Percentiles rank a stretch among this genome's conserved stretches.
phyloP scores from a whole-genome alignment of 2,797 vertebrate genomes.

The Microhierax caerulescens region DNA sequence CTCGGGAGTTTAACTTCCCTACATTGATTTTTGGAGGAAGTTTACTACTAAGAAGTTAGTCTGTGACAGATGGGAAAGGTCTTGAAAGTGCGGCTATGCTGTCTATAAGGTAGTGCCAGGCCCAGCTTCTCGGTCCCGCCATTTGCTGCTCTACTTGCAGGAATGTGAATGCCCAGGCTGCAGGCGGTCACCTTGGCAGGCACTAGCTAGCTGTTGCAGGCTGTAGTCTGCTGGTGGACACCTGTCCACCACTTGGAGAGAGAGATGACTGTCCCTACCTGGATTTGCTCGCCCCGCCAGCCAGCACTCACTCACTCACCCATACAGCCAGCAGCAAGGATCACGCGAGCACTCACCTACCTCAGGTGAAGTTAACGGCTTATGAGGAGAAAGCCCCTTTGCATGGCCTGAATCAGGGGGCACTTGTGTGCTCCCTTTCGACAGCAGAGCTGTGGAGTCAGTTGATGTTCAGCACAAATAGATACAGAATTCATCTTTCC shows the following conservation, averaged over 20 bases:
- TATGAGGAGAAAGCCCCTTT: not conserved
- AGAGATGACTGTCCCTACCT: not conserved
- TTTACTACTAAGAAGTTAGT: not conserved
- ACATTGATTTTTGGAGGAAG: not conserved
- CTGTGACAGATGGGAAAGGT: not conserved
- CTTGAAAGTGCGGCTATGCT: not conserved
- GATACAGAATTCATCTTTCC: not conserved
- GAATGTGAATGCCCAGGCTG: not conserved
- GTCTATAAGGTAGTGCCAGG: not conserved
- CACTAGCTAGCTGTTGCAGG: not conserved
- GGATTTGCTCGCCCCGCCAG: not conserved
- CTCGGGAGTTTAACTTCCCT: not conserved
- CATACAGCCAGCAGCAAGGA: not conserved
- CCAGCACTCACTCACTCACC: not conserved
- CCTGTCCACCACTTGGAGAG: too few relatives aligned
- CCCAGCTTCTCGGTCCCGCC: not conserved
- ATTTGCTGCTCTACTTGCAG: not conserved
- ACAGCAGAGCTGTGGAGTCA: not conserved
- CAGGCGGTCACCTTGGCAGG: not conserved
- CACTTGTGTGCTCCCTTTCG: not conserved
- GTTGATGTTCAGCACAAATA: not conserved
- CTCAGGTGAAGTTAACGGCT: not conserved
- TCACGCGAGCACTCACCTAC: not conserved
- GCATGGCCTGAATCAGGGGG: not conserved
- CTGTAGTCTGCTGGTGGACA: not conserved